Base-by-base conservation (phyloP, 92 coral and sea anemone species). In the Hydrozoanthus gracilis region DNA sequence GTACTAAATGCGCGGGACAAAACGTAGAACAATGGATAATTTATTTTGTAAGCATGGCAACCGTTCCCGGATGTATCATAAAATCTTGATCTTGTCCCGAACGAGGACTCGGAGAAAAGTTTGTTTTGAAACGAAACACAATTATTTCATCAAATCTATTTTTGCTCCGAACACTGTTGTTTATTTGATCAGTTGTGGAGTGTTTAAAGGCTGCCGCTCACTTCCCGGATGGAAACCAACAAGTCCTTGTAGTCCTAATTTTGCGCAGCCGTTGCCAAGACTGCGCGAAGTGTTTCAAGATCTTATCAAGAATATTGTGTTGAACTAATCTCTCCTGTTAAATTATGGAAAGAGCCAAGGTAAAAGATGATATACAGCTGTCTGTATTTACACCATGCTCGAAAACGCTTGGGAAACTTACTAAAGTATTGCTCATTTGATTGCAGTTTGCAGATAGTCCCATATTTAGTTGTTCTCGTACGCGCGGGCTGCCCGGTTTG, bases 401-500 rank as follows among this genome's bases (percentile, higher is more conserved):
- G 45, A 10, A 80, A 7, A 9, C 3, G 12, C 49, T 47, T 15
- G 8, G 39, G 74, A 80, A 45, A 80, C 61, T 9, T 12, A 44
- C 55, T 80, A 9, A 65, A 80, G 11, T 18, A 46, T 27, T 83
- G 47, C 50, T 17, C 74, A 17, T 80, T 86, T 82, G 56, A 35
- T 82, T 86, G 72, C 91, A 95, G 98, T 89, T 91, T 51, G 78
- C 94, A 46, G 95, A 86, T 14, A 95, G 88, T 45, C 92, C 94
- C 44, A 88, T 95, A 8, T 97, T 97, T 87, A 97, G 99, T 71
- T 97, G 99, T 71, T 97, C 99, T 49, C 94, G 93, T 49, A 95
- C 98, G 44, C 96, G 96, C 78, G 99, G 99, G 72, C 89, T 97
- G 9, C 99, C 99, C 8, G 96, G 95, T 16, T 86, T 97, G 12